phyloP scores from a whole-genome alignment of 1,140 invertebrate genomes.

The Arion vulgaris region DNA sequence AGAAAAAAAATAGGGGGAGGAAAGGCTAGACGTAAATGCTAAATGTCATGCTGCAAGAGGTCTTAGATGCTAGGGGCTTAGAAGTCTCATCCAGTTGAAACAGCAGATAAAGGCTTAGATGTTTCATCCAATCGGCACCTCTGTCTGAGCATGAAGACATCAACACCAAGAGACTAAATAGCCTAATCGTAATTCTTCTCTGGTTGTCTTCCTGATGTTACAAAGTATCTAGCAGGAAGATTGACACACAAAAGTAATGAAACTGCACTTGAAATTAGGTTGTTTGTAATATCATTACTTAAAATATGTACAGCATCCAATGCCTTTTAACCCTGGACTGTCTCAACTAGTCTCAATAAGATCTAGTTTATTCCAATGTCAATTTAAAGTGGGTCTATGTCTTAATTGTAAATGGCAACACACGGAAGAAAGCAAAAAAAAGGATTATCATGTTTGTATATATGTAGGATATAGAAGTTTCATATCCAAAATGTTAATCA shows the following conservation, averaged over 20 bases:
- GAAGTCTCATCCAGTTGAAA: background rate
- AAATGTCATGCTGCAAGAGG: background rate
- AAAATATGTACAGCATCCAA: background rate
- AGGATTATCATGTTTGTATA: too few species aligned
- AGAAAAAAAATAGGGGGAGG: background rate
- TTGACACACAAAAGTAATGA: background rate
- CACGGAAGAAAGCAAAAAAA: too few species aligned
- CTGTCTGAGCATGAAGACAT: background rate
- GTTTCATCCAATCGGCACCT: too few species aligned
- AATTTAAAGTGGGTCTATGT: too few species aligned
- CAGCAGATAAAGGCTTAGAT: too few species aligned
- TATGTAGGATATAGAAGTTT: too few species aligned
- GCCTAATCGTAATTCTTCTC: background rate
- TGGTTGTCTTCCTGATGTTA: background rate
- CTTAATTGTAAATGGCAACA: too few species aligned
- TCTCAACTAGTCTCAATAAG: too few species aligned
- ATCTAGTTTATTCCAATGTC: too few species aligned
- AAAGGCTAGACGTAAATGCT: background rate
- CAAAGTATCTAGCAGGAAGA: background rate
- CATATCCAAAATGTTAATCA: too few species aligned
- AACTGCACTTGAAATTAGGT: background rate
- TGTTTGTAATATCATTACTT: slow-evolving; percentile 5
- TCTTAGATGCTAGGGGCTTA: background rate
- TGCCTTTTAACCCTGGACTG: background rate
- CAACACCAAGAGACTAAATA: background rate